phyloP scores from a whole-genome alignment of 2,888 invertebrate species.

The Amiota mariae region DNA sequence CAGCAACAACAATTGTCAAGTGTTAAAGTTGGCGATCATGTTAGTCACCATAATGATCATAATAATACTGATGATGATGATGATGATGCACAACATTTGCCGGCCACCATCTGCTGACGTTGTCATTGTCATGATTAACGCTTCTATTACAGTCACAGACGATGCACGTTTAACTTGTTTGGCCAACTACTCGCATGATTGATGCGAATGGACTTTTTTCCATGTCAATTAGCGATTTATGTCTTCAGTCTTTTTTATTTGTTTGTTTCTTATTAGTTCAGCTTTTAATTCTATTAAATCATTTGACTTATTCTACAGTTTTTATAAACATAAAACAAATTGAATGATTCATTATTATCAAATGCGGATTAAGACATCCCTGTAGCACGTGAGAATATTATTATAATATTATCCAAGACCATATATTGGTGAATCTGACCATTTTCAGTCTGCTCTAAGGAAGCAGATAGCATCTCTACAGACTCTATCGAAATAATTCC shows the following conservation, averaged over 20 bases:
- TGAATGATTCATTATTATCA: no score
- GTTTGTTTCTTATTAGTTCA: background rate
- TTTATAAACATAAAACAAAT: no score
- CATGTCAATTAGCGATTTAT: constrained; percentile 9
- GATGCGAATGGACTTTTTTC: constrained; percentile 1
- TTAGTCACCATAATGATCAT: background rate
- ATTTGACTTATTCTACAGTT: no score
- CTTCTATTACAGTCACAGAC: background rate
- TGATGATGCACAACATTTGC: background rate
- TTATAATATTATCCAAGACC: no score
- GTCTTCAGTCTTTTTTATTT: background rate
- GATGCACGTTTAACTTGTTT: constrained; percentile 1
- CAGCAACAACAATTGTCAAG: constrained; percentile 39
- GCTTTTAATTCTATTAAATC: no score
- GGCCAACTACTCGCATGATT: constrained; percentile 26
- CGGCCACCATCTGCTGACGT: background rate
- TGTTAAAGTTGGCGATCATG: background rate
- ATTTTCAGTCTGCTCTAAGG: no score
- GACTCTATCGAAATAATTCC: no score
- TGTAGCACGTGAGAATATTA: no score
- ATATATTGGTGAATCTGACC: no score
- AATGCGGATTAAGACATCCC: no score
- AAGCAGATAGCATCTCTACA: no score
- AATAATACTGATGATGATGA: background rate
- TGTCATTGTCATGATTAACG: constrained; percentile 8